Conservation (phyloP, 2,113 vertebrate genomes). For the Bufo bufo region DNA sequence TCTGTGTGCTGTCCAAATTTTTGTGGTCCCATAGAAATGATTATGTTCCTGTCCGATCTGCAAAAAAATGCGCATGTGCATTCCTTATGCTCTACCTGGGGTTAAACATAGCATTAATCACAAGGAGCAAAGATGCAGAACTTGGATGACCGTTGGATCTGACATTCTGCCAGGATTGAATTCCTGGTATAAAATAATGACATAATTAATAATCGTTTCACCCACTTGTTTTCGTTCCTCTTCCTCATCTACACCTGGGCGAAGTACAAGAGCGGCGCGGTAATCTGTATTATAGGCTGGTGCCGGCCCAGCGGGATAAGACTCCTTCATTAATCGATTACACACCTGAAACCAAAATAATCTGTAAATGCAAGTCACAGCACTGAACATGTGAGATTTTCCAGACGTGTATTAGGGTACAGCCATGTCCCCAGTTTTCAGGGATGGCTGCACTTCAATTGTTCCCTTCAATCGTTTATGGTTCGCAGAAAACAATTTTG, state of each 20-base stretch:
- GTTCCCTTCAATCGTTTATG: too few relatives aligned
- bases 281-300: slow-evolving; percentile 54
- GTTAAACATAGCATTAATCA: not conserved
- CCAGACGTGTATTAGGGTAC: too few relatives aligned
- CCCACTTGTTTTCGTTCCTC: slow-evolving; percentile 82
- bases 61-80: too few relatives aligned
- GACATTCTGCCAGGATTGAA: not conserved
- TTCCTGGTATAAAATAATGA: not conserved
- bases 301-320: slow-evolving; percentile 1
- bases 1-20: too few relatives aligned
- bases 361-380: not conserved
- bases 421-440: too few relatives aligned
- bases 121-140: not conserved
- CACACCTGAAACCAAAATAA: slow-evolving; percentile 66
- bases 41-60: too few relatives aligned
- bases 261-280: slow-evolving; percentile 63
- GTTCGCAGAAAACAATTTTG: too few relatives aligned
- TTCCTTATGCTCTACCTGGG: too few relatives aligned
- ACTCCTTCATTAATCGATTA: slow-evolving; percentile 24
- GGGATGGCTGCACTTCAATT: too few relatives aligned
- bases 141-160: not conserved
- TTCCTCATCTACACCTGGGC: slow-evolving; percentile 76
- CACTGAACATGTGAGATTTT: not conserved
- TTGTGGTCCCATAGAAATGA: too few relatives aligned
- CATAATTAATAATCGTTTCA: not conserved